These are phyloP conservation scores for Erythrocercus mccallii DNA, from an alignment of 2,113 vertebrate species.

Conservation along the genomic window DNA sequence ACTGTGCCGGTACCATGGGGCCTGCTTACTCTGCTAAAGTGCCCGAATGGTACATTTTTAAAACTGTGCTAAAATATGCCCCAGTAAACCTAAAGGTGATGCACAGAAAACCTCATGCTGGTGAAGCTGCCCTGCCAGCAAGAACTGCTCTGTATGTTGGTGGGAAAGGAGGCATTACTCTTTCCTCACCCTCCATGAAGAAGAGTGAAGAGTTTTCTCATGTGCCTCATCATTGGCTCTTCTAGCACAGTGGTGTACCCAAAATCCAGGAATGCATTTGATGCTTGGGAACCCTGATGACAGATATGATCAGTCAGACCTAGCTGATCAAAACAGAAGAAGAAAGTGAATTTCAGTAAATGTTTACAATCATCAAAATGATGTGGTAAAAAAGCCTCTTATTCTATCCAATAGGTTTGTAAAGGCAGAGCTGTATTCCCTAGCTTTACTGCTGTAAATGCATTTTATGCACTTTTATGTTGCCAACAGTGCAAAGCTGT, in stretches of 20 bases:
- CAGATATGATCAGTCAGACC: background rate
- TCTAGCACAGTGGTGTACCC: background rate
- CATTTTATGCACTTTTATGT: background rate
- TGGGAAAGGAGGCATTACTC: background rate
- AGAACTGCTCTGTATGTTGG: background rate
- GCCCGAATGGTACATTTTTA: background rate
- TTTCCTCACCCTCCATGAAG: background rate
- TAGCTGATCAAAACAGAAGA: background rate
- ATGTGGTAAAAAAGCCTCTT: background rate
- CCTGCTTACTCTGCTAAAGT: background rate
- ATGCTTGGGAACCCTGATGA: accelerated
- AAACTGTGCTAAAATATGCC: background rate
- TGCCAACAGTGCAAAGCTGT: background rate
- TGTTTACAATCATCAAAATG: background rate
- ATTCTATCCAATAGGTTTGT: background rate
- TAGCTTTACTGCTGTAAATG: background rate
- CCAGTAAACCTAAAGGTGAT: background rate
- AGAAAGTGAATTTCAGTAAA: background rate
- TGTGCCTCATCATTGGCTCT: background rate
- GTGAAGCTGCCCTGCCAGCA: background rate
- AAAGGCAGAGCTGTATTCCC: background rate
- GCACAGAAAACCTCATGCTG: accelerated
- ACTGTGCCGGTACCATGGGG: background rate
- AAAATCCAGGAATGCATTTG: background rate
- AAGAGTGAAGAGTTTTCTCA: background rate